Evolutionary conservation across 2,888 invertebrate genomes (phyloP).

Genomic region (Ophion costatus): DNA sequence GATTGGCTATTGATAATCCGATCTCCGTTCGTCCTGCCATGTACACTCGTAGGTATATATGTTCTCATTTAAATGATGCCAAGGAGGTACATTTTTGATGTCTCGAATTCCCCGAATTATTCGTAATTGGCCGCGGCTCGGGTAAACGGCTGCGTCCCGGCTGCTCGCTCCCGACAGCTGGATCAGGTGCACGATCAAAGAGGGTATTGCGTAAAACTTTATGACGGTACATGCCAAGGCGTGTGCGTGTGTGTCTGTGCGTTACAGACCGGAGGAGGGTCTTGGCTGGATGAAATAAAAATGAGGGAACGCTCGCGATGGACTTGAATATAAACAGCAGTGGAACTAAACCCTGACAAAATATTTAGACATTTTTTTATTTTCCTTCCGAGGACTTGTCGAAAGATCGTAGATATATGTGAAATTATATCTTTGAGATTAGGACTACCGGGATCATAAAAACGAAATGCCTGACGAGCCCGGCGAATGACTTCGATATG

Average conservation of each 20-base stretch:
- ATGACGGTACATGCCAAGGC: neutral
- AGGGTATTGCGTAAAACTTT: conserved; percentile 38
- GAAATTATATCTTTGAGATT: conserved; percentile 20
- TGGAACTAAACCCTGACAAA: conserved; percentile 10
- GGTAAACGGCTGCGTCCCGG: neutral
- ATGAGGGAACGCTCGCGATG: conserved; percentile 8
- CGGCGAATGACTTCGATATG: neutral
- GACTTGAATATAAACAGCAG: conserved; percentile 35
- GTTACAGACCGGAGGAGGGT: conserved; percentile 26
- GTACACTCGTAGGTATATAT: neutral
- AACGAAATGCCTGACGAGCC: neutral
- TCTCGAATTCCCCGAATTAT: conserved; percentile 34
- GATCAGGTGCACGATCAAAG: conserved; percentile 55
- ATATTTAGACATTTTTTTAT: conserved; percentile 34
- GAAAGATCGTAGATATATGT: conserved; percentile 44
- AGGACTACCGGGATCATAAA: conserved; percentile 35
- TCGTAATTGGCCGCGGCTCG: conserved; percentile 41
- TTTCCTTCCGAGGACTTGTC: conserved; percentile 16
- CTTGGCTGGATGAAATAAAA: conserved; percentile 43
- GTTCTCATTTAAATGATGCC: conserved; percentile 40
- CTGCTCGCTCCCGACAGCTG: conserved; percentile 38
- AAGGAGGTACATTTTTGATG: neutral
- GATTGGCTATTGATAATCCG: neutral
- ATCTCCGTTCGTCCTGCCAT: neutral
- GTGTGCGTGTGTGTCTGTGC: neutral